Evolutionary conservation across 2,888 invertebrate genomes (phyloP).

Genomic region (Perithous albicinctus): DNA sequence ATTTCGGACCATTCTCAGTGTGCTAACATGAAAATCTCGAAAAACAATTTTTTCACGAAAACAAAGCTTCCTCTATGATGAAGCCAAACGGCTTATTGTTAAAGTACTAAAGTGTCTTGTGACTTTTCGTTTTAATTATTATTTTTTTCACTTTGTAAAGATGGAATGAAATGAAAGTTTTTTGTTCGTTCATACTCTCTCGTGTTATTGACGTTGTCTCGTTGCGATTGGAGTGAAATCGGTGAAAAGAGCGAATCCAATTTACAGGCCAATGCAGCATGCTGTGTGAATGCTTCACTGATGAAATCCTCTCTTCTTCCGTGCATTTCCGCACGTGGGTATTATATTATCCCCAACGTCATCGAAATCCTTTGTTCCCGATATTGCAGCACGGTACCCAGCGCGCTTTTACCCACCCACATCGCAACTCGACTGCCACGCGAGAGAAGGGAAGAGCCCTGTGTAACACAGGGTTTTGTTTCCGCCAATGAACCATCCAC

Average conservation of each 20-base stretch:
- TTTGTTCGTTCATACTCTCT: not conserved
- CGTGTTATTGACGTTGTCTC: not conserved
- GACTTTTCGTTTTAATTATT: no score
- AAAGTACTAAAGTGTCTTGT: no score
- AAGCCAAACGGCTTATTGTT: no score
- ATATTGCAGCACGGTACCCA: constrained; percentile 10
- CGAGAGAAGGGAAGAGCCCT: not conserved
- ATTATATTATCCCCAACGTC: constrained; percentile 34
- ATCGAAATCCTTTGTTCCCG: constrained; percentile 38
- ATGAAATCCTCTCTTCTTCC: constrained; percentile 11
- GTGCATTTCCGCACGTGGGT: constrained; percentile 7
- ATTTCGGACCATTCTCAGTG: no score
- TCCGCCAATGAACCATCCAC: constrained; percentile 8
- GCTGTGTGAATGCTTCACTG: not conserved
- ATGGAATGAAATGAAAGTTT: not conserved
- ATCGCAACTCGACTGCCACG: not conserved
- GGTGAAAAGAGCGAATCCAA: constrained; percentile 30
- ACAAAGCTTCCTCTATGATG: no score
- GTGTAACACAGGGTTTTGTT: constrained; percentile 26
- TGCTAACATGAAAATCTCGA: no score
- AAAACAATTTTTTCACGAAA: no score
- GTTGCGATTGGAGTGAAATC: constrained; percentile 8
- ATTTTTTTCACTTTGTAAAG: no score
- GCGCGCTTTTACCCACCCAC: not conserved
- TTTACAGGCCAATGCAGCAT: constrained; percentile 15